Evolutionary conservation across 2,888 invertebrate species (phyloP).

Genomic region (Atethmia centrago): DNA sequence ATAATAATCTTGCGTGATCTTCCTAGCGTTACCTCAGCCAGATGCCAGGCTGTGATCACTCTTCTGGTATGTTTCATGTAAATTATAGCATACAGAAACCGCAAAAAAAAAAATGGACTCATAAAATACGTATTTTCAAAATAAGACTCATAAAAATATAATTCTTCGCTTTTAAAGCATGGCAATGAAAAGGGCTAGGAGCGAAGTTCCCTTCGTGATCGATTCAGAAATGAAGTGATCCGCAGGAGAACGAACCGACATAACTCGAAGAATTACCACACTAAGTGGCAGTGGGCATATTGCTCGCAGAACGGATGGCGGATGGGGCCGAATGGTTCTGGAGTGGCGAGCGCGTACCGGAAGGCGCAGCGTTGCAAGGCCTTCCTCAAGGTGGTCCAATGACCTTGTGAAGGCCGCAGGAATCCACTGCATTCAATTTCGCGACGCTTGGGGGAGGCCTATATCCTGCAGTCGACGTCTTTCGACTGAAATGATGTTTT

Average conservation of each 20-base stretch:
- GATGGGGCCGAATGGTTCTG: not conserved
- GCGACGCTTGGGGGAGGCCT: not conserved
- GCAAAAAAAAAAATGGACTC: constrained; percentile 1
- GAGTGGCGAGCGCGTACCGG: not conserved
- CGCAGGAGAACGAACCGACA: not conserved
- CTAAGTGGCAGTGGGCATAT: not conserved
- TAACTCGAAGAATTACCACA: no score
- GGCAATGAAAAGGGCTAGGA: not conserved
- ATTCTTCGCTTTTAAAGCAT: not conserved
- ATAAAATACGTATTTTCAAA: not conserved
- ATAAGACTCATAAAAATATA: not conserved
- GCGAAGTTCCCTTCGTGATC: not conserved
- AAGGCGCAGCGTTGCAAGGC: not conserved
- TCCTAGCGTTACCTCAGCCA: constrained; percentile 1
- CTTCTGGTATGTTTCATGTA: constrained; percentile 55
- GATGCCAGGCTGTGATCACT: constrained; percentile 20
- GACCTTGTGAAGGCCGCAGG: not conserved
- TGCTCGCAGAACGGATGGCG: not conserved
- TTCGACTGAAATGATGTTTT: not conserved
- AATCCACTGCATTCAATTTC: not conserved
- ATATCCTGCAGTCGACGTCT: not conserved
- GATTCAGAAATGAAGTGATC: not conserved
- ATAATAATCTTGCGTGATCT: constrained; percentile 32
- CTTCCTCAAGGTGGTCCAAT: not conserved
- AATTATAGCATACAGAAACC: constrained; percentile 62